A percentile compares a stretch with the other conserved stretches of the same genome.
Conservation (phyloP, 2,797 vertebrate species). For the Melanotaenia boesemani region DNA sequence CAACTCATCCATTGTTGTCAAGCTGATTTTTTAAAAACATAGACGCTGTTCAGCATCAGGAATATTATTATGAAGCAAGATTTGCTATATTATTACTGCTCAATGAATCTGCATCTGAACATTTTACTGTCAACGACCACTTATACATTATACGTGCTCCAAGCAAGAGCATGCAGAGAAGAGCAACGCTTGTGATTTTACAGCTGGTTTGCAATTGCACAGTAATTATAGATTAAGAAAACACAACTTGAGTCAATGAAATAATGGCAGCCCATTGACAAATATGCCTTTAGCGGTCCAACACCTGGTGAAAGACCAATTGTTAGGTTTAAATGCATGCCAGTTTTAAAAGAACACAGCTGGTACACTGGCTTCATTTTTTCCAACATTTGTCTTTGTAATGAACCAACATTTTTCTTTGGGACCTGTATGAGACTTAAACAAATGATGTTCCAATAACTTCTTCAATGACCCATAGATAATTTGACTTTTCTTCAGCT, state of each 20-base stretch:
- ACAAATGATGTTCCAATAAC: conserved; percentile 60
- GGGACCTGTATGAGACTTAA: conserved; percentile 40
- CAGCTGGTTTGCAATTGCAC: conserved; percentile 74
- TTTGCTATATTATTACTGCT: conserved; percentile 9
- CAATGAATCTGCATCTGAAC: conserved; percentile 20
- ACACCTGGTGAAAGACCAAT: conserved; percentile 67
- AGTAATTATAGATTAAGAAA: conserved; percentile 76
- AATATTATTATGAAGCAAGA: conserved; percentile 19
- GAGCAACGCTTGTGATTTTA: conserved; percentile 70
- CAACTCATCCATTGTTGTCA: conserved; percentile 39
- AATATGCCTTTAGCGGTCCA: conserved; percentile 62
- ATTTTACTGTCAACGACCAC: conserved; percentile 38
- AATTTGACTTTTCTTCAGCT: conserved; percentile 59
- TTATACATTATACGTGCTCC: conserved; percentile 38
- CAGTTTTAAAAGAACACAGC: conserved; percentile 60
- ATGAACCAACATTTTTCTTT: conserved; percentile 48
- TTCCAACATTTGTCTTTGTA: conserved; percentile 67
- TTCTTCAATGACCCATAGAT: conserved; percentile 60
- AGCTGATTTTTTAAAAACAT: conserved; percentile 31
- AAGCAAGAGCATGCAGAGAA: conserved; percentile 49
- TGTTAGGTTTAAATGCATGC: conserved; percentile 61
- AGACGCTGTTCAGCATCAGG: conserved; percentile 28
- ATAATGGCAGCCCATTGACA: conserved; percentile 69
- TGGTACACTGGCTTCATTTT: conserved; percentile 52
- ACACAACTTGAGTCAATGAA: conserved; percentile 72